Evolutionary conservation across 2,888 invertebrate species (phyloP).

Genomic region (Elysia crispata): DNA sequence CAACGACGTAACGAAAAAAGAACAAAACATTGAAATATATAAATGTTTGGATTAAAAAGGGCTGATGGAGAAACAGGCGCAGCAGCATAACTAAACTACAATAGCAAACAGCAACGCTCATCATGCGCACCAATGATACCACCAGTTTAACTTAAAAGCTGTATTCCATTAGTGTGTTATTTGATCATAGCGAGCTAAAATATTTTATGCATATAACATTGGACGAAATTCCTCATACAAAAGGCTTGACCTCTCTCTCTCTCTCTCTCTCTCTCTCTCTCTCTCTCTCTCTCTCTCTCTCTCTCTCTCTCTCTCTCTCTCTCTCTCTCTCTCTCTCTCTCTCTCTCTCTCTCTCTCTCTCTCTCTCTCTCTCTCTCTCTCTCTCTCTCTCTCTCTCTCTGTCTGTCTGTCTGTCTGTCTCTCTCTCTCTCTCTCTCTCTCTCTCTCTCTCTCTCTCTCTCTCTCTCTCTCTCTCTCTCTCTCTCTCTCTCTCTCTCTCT

Average conservation of each 20-base stretch:
- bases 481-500: slow-evolving; percentile 9
- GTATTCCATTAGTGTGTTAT: too few species aligned
- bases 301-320: slow-evolving; percentile 3
- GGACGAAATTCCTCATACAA: neutral
- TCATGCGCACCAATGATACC: too few species aligned
- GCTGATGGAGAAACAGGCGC: too few species aligned
- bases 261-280: neutral
- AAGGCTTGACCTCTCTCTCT: neutral
- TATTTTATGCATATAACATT: too few species aligned
- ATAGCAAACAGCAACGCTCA: too few species aligned
- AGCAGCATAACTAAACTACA: too few species aligned
- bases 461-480: slow-evolving; percentile 4
- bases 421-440: neutral
- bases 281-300: neutral
- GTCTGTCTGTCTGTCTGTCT: slow-evolving; percentile 10
- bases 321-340: slow-evolving; percentile 17
- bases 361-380: neutral
- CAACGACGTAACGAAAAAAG: too few species aligned
- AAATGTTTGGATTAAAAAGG: too few species aligned
- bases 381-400: neutral
- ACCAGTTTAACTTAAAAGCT: too few species aligned
- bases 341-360: neutral
- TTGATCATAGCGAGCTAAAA: too few species aligned
- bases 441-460: slow-evolving; percentile 4
- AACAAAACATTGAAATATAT: too few species aligned